These are phyloP conservation scores for Ochropacha duplaris DNA, from an alignment of 2,888 invertebrate genomes.

Conservation along the genomic window DNA sequence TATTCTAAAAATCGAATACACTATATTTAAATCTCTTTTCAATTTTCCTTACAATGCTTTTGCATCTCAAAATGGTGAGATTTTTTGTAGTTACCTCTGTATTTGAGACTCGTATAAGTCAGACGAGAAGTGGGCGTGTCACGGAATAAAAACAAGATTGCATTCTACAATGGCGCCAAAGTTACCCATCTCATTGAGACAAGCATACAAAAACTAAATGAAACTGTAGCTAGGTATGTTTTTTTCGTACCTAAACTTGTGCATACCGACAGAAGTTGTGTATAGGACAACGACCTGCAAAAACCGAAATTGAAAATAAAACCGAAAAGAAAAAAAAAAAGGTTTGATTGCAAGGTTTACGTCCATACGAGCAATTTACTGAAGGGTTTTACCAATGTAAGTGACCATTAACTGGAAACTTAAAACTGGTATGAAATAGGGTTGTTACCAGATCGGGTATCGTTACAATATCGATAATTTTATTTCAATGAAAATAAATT, in stretches of 20 bases:
- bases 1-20: background rate
- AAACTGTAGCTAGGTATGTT: background rate
- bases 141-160: background rate
- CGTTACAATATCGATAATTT: background rate
- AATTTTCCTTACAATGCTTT: background rate
- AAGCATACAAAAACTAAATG: background rate
- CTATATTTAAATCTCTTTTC: background rate
- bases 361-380: slow-evolving; percentile 12
- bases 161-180: slow-evolving; percentile 1
- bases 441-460: background rate
- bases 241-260: background rate
- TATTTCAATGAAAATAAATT: background rate
- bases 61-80: background rate
- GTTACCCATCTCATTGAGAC: background rate
- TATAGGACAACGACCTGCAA: background rate
- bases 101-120: background rate
- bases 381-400: slow-evolving; percentile 20
- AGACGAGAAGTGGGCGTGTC: background rate
- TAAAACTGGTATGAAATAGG: slow-evolving; percentile 8
- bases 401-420: slow-evolving; percentile 7
- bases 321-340: slow-evolving; percentile 24
- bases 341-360: too few relatives aligned
- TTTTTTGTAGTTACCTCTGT: background rate
- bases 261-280: slow-evolving; percentile 4
- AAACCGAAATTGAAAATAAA: slow-evolving; percentile 13